phyloP scores from a whole-genome alignment of 2,888 invertebrate genomes.

The Blastobasis lacticolella region DNA sequence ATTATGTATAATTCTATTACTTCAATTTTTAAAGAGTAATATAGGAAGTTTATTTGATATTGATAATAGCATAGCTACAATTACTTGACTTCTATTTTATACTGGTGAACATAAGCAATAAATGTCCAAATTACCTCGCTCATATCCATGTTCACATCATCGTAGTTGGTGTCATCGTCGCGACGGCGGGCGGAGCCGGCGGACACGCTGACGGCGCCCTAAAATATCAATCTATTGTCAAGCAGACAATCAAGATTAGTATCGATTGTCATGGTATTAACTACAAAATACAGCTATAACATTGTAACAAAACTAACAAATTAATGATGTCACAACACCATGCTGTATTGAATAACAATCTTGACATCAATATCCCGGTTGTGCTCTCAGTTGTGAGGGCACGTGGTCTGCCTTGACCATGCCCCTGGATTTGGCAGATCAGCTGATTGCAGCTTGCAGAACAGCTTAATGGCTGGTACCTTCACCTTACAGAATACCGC shows the following conservation, averaged over 20 bases:
- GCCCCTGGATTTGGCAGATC: too few relatives aligned
- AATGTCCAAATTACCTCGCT: conserved; percentile 74
- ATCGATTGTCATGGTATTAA: conserved; percentile 21
- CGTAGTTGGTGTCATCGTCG: conserved; percentile 80
- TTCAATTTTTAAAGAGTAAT: conserved; percentile 2
- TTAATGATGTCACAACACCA: too few relatives aligned
- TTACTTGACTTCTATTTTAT: too few relatives aligned
- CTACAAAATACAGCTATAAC: too few relatives aligned
- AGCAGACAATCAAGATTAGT: conserved; percentile 75
- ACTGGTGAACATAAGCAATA: not conserved
- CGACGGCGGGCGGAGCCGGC: conserved; percentile 35
- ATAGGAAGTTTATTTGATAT: not conserved
- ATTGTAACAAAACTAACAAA: too few relatives aligned
- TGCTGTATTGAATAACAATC: too few relatives aligned
- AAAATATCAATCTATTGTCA: conserved; percentile 74
- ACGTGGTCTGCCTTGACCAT: too few relatives aligned
- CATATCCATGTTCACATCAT: conserved; percentile 85
- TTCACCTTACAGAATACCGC: too few relatives aligned
- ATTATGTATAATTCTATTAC: conserved; percentile 9
- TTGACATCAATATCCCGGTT: too few relatives aligned
- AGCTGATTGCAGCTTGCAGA: too few relatives aligned
- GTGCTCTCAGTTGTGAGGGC: too few relatives aligned
- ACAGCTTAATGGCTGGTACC: too few relatives aligned
- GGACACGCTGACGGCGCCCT: conserved; percentile 47
- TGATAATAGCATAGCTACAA: not conserved